A percentile compares a stretch with the other conserved stretches of the same genome.
Conservation (phyloP, 2,888 invertebrate genomes). For the Caenorhabditis sp. region DNA sequence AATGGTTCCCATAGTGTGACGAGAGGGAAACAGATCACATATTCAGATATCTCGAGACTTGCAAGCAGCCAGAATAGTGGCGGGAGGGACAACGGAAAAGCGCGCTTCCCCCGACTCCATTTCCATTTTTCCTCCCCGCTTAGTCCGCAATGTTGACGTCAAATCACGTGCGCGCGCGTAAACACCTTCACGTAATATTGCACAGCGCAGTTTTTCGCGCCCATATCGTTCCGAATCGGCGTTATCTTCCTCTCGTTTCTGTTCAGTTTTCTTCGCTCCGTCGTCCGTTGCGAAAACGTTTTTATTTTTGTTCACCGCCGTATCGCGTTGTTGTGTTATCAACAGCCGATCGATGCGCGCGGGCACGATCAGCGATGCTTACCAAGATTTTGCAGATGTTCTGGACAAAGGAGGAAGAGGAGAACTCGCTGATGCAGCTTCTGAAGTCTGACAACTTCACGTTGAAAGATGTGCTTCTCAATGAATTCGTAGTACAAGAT, state of each 20-base stretch:
- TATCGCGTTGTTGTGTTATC: constrained; percentile 18
- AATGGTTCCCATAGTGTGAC: constrained; percentile 84
- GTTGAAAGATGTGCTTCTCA: constrained; percentile 64
- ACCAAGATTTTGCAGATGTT: constrained; percentile 58
- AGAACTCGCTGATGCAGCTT: constrained; percentile 55
- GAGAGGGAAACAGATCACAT: constrained; percentile 40
- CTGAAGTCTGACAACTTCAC: constrained; percentile 58
- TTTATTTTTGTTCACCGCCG: constrained; percentile 27
- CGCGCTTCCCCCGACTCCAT: constrained; percentile 34
- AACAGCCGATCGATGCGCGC: constrained; percentile 38
- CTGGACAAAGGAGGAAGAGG: constrained; percentile 58
- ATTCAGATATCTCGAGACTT: constrained; percentile 42
- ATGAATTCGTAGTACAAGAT: constrained; percentile 70
- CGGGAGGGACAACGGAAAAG: constrained; percentile 34
- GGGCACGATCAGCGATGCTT: constrained; percentile 24
- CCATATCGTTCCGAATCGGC: constrained; percentile 12
- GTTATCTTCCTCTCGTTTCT: constrained; percentile 19
- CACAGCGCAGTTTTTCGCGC: constrained; percentile 28
- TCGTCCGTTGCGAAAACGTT: constrained; percentile 12
- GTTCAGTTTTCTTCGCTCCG: constrained; percentile 19
- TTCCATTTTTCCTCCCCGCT: constrained; percentile 8
- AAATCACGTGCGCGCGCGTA: constrained; percentile 18
- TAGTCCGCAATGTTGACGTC: constrained; percentile 44
- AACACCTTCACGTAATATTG: constrained; percentile 35
- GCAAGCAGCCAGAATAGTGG: constrained; percentile 19